phyloP scores from a whole-genome alignment of 2,888 invertebrate species.

The Artemia sinica region DNA sequence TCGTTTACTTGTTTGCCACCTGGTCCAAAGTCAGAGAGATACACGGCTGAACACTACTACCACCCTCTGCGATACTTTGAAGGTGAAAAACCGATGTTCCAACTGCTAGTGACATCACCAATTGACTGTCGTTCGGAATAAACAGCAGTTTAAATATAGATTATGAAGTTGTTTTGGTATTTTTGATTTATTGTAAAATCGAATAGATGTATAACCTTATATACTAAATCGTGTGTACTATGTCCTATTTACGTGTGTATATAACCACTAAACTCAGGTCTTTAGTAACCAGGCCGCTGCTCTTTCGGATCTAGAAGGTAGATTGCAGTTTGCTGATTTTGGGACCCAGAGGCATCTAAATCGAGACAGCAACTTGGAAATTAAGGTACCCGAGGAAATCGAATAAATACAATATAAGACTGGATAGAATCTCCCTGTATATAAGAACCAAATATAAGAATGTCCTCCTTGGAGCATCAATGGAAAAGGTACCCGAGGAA shows the following conservation, averaged over 20 bases:
- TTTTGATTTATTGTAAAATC: background rate
- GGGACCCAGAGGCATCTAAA: too few relatives aligned
- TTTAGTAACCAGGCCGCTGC: too few relatives aligned
- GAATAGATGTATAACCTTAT: background rate
- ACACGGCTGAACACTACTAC: background rate
- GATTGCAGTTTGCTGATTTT: too few relatives aligned
- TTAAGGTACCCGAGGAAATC: too few relatives aligned
- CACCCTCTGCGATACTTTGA: conserved; percentile 1
- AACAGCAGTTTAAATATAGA: background rate
- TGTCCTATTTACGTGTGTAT: background rate
- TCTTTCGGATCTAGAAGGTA: too few relatives aligned
- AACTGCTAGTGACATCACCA: background rate
- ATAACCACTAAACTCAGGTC: background rate
- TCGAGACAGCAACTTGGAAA: too few relatives aligned
- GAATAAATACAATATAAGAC: too few relatives aligned
- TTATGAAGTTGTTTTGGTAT: background rate
- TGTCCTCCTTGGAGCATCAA: too few relatives aligned
- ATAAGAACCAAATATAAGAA: too few relatives aligned
- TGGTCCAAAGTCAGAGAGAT: background rate
- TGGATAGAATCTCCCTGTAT: too few relatives aligned
- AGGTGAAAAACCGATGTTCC: background rate
- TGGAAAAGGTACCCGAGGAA: too few relatives aligned
- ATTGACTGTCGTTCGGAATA: conserved; percentile 2
- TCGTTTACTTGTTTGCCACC: background rate
- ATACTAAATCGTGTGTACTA: background rate